Evolutionary conservation across 2,888 invertebrate species (phyloP).

Genomic region (Caradrina kadenii): DNA sequence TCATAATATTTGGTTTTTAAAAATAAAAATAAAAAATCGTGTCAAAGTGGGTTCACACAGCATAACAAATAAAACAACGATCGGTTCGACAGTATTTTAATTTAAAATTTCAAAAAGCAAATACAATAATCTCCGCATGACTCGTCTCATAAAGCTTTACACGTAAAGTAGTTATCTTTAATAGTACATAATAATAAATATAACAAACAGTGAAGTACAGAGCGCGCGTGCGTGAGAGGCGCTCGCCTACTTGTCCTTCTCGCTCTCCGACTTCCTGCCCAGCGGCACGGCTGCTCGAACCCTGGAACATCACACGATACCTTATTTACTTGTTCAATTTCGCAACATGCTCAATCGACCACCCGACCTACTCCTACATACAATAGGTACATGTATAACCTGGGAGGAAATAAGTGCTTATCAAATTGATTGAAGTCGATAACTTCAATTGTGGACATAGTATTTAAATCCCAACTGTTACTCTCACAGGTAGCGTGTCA

Average conservation of each 20-base stretch:
- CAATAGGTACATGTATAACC: too few species aligned
- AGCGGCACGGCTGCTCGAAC: conserved; percentile 97
- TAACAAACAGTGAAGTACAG: conserved; percentile 87
- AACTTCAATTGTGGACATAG: too few species aligned
- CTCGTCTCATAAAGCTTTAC: conserved; percentile 90
- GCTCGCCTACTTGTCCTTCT: conserved; percentile 94
- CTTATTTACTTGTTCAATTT: background rate
- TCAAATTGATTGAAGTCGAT: too few species aligned
- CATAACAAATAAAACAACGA: conserved; percentile 66
- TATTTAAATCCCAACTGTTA: too few species aligned
- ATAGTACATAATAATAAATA: conserved; percentile 88
- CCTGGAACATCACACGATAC: conserved; percentile 87
- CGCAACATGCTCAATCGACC: too few species aligned
- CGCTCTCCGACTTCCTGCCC: conserved; percentile 96
- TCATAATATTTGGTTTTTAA: too few species aligned
- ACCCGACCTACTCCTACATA: too few species aligned
- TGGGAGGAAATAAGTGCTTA: too few species aligned
- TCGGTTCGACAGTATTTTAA: conserved; percentile 89
- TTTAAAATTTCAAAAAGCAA: conserved; percentile 91
- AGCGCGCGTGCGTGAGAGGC: conserved; percentile 74
- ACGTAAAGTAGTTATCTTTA: conserved; percentile 87
- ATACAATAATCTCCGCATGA: conserved; percentile 90
- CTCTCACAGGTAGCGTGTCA: too few species aligned
- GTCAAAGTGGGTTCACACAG: background rate
- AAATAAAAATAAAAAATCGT: too few species aligned